Percentiles rank a stretch among this genome's conserved stretches.
Conservation (phyloP, 2,888 invertebrate species). For the Drosophila aldrichi region DNA sequence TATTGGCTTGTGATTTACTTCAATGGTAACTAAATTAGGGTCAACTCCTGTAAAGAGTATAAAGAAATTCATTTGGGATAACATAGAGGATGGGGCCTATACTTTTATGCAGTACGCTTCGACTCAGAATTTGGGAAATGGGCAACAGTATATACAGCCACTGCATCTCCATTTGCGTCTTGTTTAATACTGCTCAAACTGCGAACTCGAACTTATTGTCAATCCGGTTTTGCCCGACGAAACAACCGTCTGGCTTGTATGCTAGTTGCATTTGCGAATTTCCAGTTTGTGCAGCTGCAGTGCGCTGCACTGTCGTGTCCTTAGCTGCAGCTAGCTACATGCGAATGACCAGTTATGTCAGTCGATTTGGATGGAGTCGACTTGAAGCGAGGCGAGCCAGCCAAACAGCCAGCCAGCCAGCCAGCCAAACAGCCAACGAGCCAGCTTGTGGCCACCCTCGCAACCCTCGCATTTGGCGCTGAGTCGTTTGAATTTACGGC, state of each 20-base stretch:
- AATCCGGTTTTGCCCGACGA: slow-evolving; percentile 68
- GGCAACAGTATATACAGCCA: slow-evolving; percentile 35
- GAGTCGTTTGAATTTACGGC: slow-evolving; percentile 67
- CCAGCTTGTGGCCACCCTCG: slow-evolving; percentile 64
- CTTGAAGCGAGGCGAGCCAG: slow-evolving; percentile 57
- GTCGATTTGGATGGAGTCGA: slow-evolving; percentile 61
- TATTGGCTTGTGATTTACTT: too few relatives aligned
- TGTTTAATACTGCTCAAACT: slow-evolving; percentile 61
- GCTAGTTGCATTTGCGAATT: slow-evolving; percentile 59
- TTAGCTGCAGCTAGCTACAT: slow-evolving; percentile 59
- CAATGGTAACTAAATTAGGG: slow-evolving; percentile 9
- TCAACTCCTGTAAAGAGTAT: slow-evolving; percentile 18
- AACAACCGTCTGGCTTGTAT: slow-evolving; percentile 58
- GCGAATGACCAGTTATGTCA: slow-evolving; percentile 81
- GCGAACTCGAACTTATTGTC: slow-evolving; percentile 71
- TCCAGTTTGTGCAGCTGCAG: slow-evolving; percentile 76
- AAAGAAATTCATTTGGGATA: slow-evolving; percentile 21
- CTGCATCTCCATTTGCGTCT: slow-evolving; percentile 47
- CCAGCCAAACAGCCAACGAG: slow-evolving; percentile 1
- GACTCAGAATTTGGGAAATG: slow-evolving; percentile 45
- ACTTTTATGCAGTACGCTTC: slow-evolving; percentile 34
- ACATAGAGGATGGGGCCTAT: slow-evolving; percentile 45
- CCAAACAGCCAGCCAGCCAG: slow-evolving; percentile 35
- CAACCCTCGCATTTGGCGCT: slow-evolving; percentile 73
- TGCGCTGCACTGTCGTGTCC: slow-evolving; percentile 69